Percentiles rank a stretch among this genome's conserved stretches.
phyloP scores from a whole-genome alignment of 1,140 invertebrate genomes.

The Bursaphelenchus mucronatus region DNA sequence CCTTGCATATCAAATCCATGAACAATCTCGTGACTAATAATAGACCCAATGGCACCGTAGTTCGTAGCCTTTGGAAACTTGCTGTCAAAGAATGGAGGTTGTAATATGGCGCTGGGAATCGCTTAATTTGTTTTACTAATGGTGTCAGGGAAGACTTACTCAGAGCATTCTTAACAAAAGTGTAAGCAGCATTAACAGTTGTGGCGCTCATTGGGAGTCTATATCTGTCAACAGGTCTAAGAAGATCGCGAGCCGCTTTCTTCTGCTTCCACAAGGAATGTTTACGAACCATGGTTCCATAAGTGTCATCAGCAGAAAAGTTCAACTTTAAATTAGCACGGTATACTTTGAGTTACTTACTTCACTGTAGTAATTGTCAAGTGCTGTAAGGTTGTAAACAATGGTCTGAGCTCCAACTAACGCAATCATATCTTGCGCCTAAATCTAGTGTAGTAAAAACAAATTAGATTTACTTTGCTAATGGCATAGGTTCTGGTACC shows the following conservation, averaged over 20 bases:
- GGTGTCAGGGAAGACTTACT: not conserved
- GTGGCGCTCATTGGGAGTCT: slow-evolving; percentile 12
- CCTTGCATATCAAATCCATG: slow-evolving; percentile 59
- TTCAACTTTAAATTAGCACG: slow-evolving; percentile 2
- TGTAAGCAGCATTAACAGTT: slow-evolving; percentile 17
- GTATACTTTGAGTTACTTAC: slow-evolving; percentile 20
- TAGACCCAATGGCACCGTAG: slow-evolving; percentile 63
- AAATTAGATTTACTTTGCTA: not conserved
- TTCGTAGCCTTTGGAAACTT: slow-evolving; percentile 40
- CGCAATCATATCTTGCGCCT: slow-evolving; percentile 12
- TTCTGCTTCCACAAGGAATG: slow-evolving; percentile 12
- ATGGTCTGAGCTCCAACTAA: slow-evolving; percentile 13
- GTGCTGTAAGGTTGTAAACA: slow-evolving; percentile 8
- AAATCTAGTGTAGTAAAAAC: not conserved
- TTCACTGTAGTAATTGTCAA: slow-evolving; percentile 12
- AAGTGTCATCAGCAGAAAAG: slow-evolving; percentile 5
- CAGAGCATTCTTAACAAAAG: slow-evolving; percentile 17
- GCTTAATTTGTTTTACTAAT: not conserved
- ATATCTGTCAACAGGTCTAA: slow-evolving; percentile 8
- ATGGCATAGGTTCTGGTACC: too few species aligned
- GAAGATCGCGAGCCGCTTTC: slow-evolving; percentile 3
- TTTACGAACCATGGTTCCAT: slow-evolving; percentile 17
- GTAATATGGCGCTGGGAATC: slow-evolving; percentile 15
- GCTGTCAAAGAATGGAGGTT: slow-evolving; percentile 21
- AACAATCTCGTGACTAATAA: slow-evolving; percentile 45